Percentiles rank a stretch among this genome's conserved stretches.
Evolutionary conservation across 2,797 vertebrate genomes (phyloP).

Genomic region (Carapus acus): DNA sequence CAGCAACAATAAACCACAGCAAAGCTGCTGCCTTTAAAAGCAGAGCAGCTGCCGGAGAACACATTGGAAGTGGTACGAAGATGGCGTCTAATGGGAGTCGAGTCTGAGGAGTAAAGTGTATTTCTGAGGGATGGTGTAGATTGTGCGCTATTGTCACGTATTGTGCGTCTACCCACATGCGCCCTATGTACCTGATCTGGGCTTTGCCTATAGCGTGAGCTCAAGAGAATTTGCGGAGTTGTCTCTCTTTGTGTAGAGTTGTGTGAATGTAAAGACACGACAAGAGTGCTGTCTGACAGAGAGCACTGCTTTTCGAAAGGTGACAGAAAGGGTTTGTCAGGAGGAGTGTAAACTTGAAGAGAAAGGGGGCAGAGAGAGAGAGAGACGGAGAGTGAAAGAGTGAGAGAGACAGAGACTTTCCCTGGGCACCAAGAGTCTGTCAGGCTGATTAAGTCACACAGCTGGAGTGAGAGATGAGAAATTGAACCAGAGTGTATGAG

Average conservation of each 20-base stretch:
- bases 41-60: constrained; percentile 35
- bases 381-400: constrained; percentile 71
- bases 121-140: constrained; percentile 13
- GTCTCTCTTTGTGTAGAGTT: constrained; percentile 25
- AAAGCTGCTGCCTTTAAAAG: constrained; percentile 33
- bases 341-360: constrained; percentile 74
- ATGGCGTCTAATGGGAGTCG: constrained; percentile 26
- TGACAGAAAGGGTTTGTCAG: constrained; percentile 88
- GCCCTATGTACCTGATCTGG: constrained; percentile 22
- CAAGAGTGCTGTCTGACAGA: constrained; percentile 50
- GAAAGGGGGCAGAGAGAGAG: constrained; percentile 68
- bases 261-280: constrained; percentile 54
- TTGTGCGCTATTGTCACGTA: constrained; percentile 26
- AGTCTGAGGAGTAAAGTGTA: constrained; percentile 29
- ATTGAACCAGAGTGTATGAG: constrained; percentile 65
- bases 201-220: constrained; percentile 27
- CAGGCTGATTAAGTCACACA: constrained; percentile 85
- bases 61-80: constrained; percentile 27
- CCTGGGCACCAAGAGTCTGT: constrained; percentile 84
- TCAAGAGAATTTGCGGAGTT: constrained; percentile 28
- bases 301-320: constrained; percentile 68
- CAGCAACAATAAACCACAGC: constrained; percentile 48
- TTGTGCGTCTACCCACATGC: constrained; percentile 8
- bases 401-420: constrained; percentile 73
- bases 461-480: constrained; percentile 71